These are phyloP conservation scores for Pteria penguin DNA, from an alignment of 2,888 invertebrate species.

Conservation along the genomic window DNA sequence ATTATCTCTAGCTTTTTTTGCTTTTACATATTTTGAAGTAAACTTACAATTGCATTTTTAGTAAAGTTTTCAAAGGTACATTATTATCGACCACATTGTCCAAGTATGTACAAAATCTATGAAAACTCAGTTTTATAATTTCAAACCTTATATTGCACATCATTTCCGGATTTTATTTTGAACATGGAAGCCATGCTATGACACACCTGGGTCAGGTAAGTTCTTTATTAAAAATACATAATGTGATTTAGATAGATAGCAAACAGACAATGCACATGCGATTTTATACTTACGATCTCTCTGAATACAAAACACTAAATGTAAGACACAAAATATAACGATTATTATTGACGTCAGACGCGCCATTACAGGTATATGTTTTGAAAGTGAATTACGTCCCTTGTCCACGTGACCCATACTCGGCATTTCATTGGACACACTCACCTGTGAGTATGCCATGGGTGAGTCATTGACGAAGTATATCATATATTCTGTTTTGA, in stretches of 20 bases:
- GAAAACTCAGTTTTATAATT: too few relatives aligned
- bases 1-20: too few relatives aligned
- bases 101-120: too few relatives aligned
- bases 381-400: slow-evolving; percentile 40
- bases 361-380: slow-evolving; percentile 47
- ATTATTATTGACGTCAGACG: slow-evolving; percentile 31
- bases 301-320: slow-evolving; percentile 1
- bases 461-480: neutral
- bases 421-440: neutral
- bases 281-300: slow-evolving; percentile 25
- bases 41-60: too few relatives aligned
- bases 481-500: too few relatives aligned
- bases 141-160: too few relatives aligned
- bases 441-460: neutral
- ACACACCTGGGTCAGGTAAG: slow-evolving; percentile 3
- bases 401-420: slow-evolving; percentile 41
- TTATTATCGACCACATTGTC: too few relatives aligned
- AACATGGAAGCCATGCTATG: neutral
- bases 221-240: too few relatives aligned
- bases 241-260: too few relatives aligned
- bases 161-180: neutral
- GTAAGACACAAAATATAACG: slow-evolving; percentile 1
- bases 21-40: too few relatives aligned
- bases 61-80: too few relatives aligned
- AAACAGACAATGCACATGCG: too few relatives aligned